Percentiles rank a stretch among this genome's conserved stretches.
These are phyloP conservation scores for Cantharis rufa DNA, from an alignment of 2,888 invertebrate genomes.

Conservation along the genomic window DNA sequence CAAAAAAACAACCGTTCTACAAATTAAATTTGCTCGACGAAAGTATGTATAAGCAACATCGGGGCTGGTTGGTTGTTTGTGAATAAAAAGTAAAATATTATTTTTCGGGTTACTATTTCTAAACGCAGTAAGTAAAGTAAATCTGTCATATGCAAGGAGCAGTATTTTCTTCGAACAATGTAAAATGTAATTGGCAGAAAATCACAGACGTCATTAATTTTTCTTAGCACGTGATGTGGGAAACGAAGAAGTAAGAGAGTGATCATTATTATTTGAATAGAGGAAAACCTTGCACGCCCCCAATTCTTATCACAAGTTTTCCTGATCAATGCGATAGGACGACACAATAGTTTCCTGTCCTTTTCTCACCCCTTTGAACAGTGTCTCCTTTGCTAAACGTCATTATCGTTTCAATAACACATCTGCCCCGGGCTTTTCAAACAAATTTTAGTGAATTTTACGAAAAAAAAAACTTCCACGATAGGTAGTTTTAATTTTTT, in stretches of 20 bases:
- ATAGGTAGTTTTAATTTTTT: neutral
- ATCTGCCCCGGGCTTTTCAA: slow-evolving; percentile 17
- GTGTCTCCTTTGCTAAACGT: slow-evolving; percentile 4
- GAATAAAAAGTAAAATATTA: neutral
- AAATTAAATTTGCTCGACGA: neutral
- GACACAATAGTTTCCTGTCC: slow-evolving; percentile 26
- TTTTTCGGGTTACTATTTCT: slow-evolving; percentile 1
- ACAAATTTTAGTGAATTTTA: neutral
- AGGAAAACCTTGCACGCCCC: slow-evolving; percentile 13
- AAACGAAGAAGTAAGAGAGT: slow-evolving; percentile 22
- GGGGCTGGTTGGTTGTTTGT: neutral
- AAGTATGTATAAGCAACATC: neutral
- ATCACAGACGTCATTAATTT: slow-evolving; percentile 39
- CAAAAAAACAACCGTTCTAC: neutral
- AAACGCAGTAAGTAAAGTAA: slow-evolving; percentile 18
- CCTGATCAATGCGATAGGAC: slow-evolving; percentile 33
- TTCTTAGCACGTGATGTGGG: slow-evolving; percentile 38
- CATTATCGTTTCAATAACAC: slow-evolving; percentile 13
- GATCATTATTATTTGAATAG: slow-evolving; percentile 40
- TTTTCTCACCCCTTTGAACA: slow-evolving; percentile 19
- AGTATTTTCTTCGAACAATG: slow-evolving; percentile 23
- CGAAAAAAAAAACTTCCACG: neutral
- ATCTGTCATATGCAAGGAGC: slow-evolving; percentile 23
- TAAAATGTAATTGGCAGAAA: slow-evolving; percentile 22
- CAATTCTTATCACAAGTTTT: slow-evolving; percentile 30